A percentile compares a stretch with the other conserved stretches of the same genome.
These are phyloP conservation scores for Melanotus villosus DNA, from an alignment of 2,888 invertebrate species.

Conservation along the genomic window DNA sequence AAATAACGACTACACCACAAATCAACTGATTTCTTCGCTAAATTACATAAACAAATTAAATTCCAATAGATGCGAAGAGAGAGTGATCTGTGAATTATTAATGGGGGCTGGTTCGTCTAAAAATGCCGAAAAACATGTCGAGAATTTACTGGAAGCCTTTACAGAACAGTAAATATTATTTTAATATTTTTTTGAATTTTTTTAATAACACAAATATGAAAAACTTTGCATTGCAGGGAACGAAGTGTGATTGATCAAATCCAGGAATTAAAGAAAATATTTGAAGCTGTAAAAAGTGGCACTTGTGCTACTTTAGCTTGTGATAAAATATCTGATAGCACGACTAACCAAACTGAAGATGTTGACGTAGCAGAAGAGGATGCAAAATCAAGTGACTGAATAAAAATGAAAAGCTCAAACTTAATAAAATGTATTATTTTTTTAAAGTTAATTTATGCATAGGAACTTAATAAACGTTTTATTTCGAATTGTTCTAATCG, in stretches of 20 bases:
- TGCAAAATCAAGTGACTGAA: too few species aligned
- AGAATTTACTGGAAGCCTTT: conserved; percentile 62
- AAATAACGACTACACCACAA: background rate
- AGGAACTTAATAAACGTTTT: too few species aligned
- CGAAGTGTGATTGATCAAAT: conserved; percentile 56
- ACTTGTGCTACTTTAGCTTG: conserved; percentile 63
- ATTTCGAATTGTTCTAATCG: too few species aligned
- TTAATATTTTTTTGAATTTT: conserved; percentile 13
- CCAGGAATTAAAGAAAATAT: conserved; percentile 62
- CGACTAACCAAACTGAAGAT: too few species aligned
- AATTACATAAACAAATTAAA: conserved; percentile 34
- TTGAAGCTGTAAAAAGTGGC: conserved; percentile 63
- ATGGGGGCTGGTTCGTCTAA: conserved; percentile 59
- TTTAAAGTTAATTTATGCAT: too few species aligned
- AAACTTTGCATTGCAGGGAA: too few species aligned
- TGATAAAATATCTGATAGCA: conserved; percentile 28
- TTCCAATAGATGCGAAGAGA: conserved; percentile 59
- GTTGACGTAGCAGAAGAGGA: too few species aligned
- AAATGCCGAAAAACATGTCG: conserved; percentile 60
- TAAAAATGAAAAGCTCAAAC: too few species aligned
- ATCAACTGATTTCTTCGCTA: conserved; percentile 31
- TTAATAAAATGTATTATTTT: too few species aligned
- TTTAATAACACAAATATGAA: background rate
- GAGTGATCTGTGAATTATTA: conserved; percentile 62
- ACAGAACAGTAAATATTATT: conserved; percentile 58